Base-by-base conservation (phyloP, 2,888 invertebrate species). In the Phortica okadai region DNA sequence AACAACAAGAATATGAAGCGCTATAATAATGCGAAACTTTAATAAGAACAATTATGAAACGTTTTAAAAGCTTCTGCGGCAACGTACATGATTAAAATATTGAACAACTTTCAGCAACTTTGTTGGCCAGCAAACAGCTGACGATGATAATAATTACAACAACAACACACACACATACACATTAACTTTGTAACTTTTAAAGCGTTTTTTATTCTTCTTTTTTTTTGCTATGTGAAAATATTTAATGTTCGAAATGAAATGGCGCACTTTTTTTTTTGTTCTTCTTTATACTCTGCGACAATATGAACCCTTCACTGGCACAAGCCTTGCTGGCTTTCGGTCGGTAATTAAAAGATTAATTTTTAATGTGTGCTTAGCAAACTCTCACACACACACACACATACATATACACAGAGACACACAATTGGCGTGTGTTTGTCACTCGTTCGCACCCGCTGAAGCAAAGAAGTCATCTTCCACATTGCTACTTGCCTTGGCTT, bases 291-390 rank as follows among this genome's bases (percentile, higher is more conserved):
- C 50, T 45, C 45, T 3, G 50, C 50, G 14, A 50, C 5, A 50
- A 11, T 50, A 14, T 50, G 10, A 10, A 8, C 45, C 59, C 16
- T 59, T 59, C 16, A 2, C 21, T 16, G 14, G 1, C 21, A 62
- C 21, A 62, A 16, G 16, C 33, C 7, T 21, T 66, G 42, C 67
- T 42, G 70, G 41, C 56, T 33, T 6, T 72, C 21, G 21, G 70
- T 54, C 70, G 70, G 70, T 72, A 72, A 72, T 72, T 56, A 72
- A 72, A 72, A 54, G 70, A 72, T 72, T 72, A 72, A 72, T 72
- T 72, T 72, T 72, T 72, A 72, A 72, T 72, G 56, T 72, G 25
- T 72, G 56, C 45, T 54, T 33, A 44, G 44, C 2, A 44, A 64
- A 64, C 64, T 64, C 64, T 0, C 21, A 59, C 16, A 59, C 59